Base-by-base conservation (phyloP, 2,797 vertebrate genomes). In the Limnodromus scolopaceus region DNA sequence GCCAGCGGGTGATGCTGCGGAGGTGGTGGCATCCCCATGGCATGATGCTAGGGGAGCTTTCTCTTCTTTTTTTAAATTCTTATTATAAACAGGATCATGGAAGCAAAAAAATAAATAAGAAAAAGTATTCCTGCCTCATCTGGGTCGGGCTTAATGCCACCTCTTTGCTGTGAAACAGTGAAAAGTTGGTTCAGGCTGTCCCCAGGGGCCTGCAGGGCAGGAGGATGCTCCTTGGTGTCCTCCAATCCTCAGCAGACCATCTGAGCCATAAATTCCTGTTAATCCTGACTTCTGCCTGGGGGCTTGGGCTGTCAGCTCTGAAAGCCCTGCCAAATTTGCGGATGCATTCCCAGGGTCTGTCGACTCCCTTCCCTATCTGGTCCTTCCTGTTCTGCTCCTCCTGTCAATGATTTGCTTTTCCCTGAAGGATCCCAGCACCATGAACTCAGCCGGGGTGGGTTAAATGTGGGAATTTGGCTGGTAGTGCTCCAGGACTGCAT, bases 81-180 rank as follows among this genome's bases (percentile, higher is more conserved):
- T 63, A 24, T 53, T 71, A 43, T n/a, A 12, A 68, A 55, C 55
- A 69, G 83, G 78, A 85, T 93, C 54, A 64, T n/a, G 45, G 61
- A 66, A 82, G 7, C 11, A 49, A 51, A 22, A 41, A 46, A 60
- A 41, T 10, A 39, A 17, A 58, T 57, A 95, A 41, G 77, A 92
- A 97, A 93, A 95, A 84, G 74, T 92, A 81, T 46, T 81, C 27
- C 68, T 58, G 74, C 53, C 79, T 84, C 27, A 3, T 2, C 24
- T 84, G 87, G 78, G 55, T 92, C 90, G 91, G 88, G 92, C 54
- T 39, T 34, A 36, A 91, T 81, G 61, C 63, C 66, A 25, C 30
- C 41, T 92, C 38, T 48, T 69, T 11, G 20, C 11, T 75, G 48
- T 71, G 75, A 82, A 84, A 45, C 9, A 17, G 20, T 79, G 75